Conservation (phyloP, 23 tunicate genomes). For the Diplosoma virens region DNA sequence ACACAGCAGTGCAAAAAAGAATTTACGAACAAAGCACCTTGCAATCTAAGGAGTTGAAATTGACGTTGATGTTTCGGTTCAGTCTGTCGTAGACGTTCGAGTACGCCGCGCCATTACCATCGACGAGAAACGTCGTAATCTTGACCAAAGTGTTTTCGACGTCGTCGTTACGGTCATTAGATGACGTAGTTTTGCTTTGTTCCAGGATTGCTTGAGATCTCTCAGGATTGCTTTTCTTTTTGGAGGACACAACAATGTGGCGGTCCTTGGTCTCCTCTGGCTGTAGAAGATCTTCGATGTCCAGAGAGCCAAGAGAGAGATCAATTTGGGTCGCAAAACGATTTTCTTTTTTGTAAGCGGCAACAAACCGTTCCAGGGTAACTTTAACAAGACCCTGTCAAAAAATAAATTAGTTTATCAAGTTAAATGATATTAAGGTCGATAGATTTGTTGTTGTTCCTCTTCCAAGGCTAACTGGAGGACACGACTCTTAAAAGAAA, state of each 20-base stretch:
- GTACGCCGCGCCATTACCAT: conserved; percentile 71
- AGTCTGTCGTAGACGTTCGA: conserved; percentile 40
- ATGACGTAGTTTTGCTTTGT: too few relatives aligned
- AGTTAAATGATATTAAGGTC: too few relatives aligned
- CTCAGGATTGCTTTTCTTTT: too few relatives aligned
- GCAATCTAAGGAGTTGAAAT: conserved; percentile 85
- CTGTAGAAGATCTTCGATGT: conserved; percentile 77
- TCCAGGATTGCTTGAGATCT: too few relatives aligned
- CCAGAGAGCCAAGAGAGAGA: conserved; percentile 81
- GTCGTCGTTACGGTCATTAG: not conserved
- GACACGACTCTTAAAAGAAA: too few relatives aligned
- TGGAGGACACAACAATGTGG: conserved; percentile 55
- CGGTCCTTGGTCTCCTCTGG: conserved; percentile 26
- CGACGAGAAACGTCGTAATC: conserved; percentile 70
- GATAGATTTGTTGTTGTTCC: too few relatives aligned
- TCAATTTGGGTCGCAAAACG: conserved; percentile 60
- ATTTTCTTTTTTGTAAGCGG: conserved; percentile 67
- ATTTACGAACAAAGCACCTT: too few relatives aligned
- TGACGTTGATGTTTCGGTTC: conserved; percentile 63
- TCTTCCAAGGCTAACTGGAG: too few relatives aligned
- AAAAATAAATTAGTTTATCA: too few relatives aligned
- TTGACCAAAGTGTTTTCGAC: conserved; percentile 50
- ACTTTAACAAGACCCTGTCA: conserved; percentile 86
- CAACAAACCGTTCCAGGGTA: conserved; percentile 56
- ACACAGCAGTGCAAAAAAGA: too few relatives aligned